These are phyloP conservation scores for Dexiosoma caninum DNA, from an alignment of 2,888 invertebrate species.

Conservation along the genomic window DNA sequence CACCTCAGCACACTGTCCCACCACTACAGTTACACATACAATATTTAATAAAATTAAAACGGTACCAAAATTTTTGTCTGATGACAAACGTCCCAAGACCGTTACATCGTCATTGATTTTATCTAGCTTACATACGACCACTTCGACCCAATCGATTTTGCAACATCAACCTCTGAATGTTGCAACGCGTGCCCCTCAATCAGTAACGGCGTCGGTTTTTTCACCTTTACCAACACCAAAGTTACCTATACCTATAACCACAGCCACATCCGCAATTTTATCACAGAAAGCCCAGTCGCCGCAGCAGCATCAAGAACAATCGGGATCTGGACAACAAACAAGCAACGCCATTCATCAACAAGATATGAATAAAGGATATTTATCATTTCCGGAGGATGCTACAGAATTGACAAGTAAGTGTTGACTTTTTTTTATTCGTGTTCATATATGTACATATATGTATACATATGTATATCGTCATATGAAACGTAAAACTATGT, in stretches of 20 bases:
- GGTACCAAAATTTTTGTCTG: slow-evolving; percentile 34
- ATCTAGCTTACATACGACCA: slow-evolving; percentile 55
- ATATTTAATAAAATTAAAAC: slow-evolving; percentile 50
- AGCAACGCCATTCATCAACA: slow-evolving; percentile 82
- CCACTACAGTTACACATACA: slow-evolving; percentile 56
- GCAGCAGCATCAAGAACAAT: slow-evolving; percentile 64
- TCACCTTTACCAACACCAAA: slow-evolving; percentile 68
- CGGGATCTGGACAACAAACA: slow-evolving; percentile 75
- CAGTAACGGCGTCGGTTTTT: slow-evolving; percentile 73
- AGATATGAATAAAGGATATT: slow-evolving; percentile 96
- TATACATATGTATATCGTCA: too few relatives aligned
- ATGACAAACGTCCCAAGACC: slow-evolving; percentile 53
- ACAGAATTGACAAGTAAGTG: slow-evolving; percentile 91
- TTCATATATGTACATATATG: too few relatives aligned
- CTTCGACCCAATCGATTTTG: slow-evolving; percentile 58
- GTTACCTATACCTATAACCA: slow-evolving; percentile 59
- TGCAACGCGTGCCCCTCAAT: slow-evolving; percentile 67
- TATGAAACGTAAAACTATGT: too few relatives aligned
- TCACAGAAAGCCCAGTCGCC: slow-evolving; percentile 58
- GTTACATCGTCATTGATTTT: slow-evolving; percentile 56
- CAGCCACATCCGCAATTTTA: too few relatives aligned
- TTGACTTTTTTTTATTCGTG: background rate
- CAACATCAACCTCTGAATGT: slow-evolving; percentile 62
- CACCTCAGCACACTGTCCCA: slow-evolving; percentile 46
- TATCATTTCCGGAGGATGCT: slow-evolving; percentile 91